Percentiles rank a stretch among this genome's conserved stretches.
These are phyloP conservation scores for Hoplias malabaricus DNA, from an alignment of 2,113 vertebrate species.

Conservation along the genomic window DNA sequence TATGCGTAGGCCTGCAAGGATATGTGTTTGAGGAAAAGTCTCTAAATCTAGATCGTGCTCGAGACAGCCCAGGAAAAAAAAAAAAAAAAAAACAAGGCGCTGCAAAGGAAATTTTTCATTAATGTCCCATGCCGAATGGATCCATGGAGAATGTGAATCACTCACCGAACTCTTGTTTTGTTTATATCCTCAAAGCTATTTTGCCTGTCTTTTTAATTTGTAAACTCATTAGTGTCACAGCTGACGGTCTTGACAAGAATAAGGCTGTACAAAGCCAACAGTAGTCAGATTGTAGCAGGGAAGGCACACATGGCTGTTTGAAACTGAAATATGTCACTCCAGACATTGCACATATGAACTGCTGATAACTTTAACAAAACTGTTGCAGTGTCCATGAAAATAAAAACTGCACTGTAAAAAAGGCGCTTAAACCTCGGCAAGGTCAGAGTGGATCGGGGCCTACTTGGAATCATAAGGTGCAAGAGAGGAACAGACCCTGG, in stretches of 20 bases:
- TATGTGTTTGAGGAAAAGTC: neutral
- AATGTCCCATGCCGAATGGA: neutral
- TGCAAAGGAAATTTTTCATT: neutral
- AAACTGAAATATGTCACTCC: neutral
- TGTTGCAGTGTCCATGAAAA: neutral
- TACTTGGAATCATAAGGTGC: too few relatives aligned
- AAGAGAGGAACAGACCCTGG: too few relatives aligned
- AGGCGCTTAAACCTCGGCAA: too few relatives aligned
- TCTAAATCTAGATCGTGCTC: slow-evolving; percentile 10
- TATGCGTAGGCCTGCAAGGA: neutral
- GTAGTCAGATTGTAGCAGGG: neutral
- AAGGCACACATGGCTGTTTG: neutral
- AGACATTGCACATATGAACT: neutral
- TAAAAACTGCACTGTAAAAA: neutral
- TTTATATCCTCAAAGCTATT: neutral
- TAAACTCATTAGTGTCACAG: neutral
- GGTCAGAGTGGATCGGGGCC: too few relatives aligned
- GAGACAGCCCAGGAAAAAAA: neutral
- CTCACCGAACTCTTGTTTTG: neutral
- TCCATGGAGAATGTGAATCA: neutral
- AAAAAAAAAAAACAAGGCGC: neutral
- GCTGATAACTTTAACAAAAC: neutral
- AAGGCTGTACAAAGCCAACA: neutral
- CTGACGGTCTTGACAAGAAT: neutral
- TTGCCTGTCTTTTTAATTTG: neutral